Conservation (phyloP, 2,888 invertebrate species). For the Leucophora obtusa region DNA sequence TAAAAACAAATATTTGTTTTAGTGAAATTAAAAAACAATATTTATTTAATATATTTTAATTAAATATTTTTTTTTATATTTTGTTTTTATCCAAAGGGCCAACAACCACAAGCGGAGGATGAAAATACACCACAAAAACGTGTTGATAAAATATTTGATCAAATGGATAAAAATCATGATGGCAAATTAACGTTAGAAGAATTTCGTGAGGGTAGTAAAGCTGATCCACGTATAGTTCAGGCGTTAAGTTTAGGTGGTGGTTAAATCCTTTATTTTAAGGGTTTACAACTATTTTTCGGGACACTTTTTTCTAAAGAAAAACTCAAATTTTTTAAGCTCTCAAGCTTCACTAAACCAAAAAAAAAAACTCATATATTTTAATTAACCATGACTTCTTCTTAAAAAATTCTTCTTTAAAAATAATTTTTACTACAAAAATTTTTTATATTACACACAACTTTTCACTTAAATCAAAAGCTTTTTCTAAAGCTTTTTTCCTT, state of each 20-base stretch:
- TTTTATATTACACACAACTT: not conserved
- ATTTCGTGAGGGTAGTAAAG: constrained; percentile 99
- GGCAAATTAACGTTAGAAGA: constrained; percentile 97
- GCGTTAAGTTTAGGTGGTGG: constrained; percentile 92
- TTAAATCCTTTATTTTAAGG: constrained; percentile 78
- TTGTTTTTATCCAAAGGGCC: constrained; percentile 82
- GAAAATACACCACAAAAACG: constrained; percentile 96
- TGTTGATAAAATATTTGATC: constrained; percentile 98
- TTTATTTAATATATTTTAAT: too few relatives aligned
- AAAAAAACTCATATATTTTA: constrained; percentile 10
- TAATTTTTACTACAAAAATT: not conserved
- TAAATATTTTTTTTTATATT: not conserved
- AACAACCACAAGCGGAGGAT: constrained; percentile 91
- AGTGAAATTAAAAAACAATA: too few relatives aligned
- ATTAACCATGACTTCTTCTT: constrained; percentile 2
- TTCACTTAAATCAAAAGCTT: not conserved
- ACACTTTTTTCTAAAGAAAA: constrained; percentile 6
- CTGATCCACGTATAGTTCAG: constrained; percentile 98
- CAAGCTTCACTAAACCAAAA: constrained; percentile 23
- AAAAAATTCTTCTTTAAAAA: not conserved
- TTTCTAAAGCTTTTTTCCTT: constrained; percentile 14
- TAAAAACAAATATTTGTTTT: too few relatives aligned
- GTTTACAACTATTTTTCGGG: constrained; percentile 26
- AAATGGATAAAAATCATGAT: constrained; percentile 99
- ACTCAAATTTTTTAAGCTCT: constrained; percentile 28